Percentiles rank a stretch among this genome's conserved stretches.
These are phyloP conservation scores for Melinopterus prodromus DNA, from an alignment of 2,888 invertebrate species.

Conservation along the genomic window DNA sequence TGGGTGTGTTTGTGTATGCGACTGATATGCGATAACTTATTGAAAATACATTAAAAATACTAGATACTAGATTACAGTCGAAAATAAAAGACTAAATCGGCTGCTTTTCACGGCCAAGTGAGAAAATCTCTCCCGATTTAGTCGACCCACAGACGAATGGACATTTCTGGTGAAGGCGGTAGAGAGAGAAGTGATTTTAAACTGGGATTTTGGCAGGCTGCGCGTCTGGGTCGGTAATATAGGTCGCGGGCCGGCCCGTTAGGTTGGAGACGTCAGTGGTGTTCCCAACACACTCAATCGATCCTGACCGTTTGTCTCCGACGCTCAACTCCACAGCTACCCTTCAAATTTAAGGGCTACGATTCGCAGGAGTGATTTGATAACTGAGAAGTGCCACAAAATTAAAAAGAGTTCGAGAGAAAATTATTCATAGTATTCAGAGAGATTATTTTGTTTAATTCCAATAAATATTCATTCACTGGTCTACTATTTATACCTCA, in stretches of 20 bases:
- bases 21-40: too few relatives aligned
- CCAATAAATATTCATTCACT: too few relatives aligned
- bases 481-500: too few relatives aligned
- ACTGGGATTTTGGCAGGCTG: neutral
- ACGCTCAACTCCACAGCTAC: neutral
- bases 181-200: neutral
- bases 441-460: too few relatives aligned
- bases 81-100: neutral
- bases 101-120: neutral
- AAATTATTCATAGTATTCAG: neutral
- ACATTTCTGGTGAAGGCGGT: neutral
- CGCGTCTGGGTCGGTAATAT: neutral
- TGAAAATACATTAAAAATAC: too few relatives aligned
- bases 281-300: neutral
- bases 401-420: neutral
- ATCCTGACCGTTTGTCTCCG: neutral
- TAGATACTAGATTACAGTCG: neutral
- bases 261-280: neutral
- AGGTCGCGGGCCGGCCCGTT: neutral
- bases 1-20: too few relatives aligned
- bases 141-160: neutral
- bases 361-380: neutral
- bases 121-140: neutral
- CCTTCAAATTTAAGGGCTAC: neutral
- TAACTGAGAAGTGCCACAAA: neutral